Percentiles rank a stretch among this genome's conserved stretches.
Conservation (phyloP, 2,797 vertebrate genomes). For the Cyclura pinguis region DNA sequence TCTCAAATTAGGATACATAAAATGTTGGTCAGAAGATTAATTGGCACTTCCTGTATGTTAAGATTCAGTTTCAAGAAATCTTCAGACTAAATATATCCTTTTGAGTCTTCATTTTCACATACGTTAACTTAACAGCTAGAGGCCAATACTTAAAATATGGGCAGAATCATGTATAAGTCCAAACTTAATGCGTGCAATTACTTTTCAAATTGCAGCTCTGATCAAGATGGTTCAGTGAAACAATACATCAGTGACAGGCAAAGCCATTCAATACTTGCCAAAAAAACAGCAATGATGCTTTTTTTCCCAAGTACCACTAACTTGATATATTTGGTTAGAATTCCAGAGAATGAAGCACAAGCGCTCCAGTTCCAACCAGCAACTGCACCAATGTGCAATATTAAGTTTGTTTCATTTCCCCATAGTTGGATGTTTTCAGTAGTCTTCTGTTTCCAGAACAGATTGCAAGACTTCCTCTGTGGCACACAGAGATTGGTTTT, state of each 20-base stretch:
- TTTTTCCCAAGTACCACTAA: constrained; percentile 49
- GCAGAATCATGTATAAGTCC: not conserved
- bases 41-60: not conserved
- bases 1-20: not conserved
- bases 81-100: too few relatives aligned
- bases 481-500: not conserved
- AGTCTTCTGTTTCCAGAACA: constrained; percentile 3
- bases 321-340: not conserved
- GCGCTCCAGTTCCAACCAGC: constrained; percentile 13
- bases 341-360: constrained; percentile 39
- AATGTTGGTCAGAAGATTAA: not conserved
- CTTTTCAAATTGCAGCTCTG: not conserved
- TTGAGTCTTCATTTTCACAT: constrained; percentile 17
- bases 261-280: not conserved
- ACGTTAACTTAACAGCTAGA: constrained; percentile 49
- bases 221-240: not conserved
- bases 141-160: not conserved
- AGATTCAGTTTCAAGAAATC: not conserved
- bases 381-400: not conserved
- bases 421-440: not conserved
- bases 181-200: not conserved
- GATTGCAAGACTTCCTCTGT: not conserved
- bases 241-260: not conserved
- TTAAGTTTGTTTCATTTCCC: not conserved
- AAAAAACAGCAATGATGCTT: not conserved